A percentile compares a stretch with the other conserved stretches of the same genome.
phyloP scores from a whole-genome alignment of 2,797 vertebrate genomes.

The Brachymystax lenok region DNA sequence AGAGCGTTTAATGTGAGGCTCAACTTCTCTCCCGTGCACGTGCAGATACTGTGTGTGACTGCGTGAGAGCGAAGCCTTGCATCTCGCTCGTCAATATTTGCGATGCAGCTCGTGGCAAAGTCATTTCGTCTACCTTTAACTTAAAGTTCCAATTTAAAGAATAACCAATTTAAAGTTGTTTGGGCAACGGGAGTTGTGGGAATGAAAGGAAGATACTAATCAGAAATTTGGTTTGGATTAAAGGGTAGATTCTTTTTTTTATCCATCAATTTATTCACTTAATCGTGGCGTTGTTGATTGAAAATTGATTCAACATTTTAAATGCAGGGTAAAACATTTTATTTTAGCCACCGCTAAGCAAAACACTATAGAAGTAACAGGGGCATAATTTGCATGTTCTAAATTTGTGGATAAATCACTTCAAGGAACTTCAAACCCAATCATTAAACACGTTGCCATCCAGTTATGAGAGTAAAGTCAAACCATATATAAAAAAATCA shows the following conservation, averaged over 20 bases:
- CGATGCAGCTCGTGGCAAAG: no score
- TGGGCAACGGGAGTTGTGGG: background rate
- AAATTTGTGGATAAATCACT: background rate
- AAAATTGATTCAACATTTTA: background rate
- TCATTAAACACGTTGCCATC: background rate
- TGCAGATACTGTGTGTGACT: no score
- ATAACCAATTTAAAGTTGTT: no score
- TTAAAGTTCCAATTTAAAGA: no score
- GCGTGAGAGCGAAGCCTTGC: no score
- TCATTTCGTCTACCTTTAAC: no score
- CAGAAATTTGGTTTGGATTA: background rate
- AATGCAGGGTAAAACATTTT: no score
- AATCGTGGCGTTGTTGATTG: background rate
- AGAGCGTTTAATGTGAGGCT: no score
- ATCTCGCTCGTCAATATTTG: no score
- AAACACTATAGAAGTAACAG: background rate
- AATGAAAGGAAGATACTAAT: background rate
- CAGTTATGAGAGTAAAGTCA: no score
- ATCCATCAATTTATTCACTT: background rate
- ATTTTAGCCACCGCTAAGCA: background rate
- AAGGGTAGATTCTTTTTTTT: background rate
- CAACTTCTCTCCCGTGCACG: no score
- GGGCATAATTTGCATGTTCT: background rate
- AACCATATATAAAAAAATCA: no score
- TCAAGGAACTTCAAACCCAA: background rate